Evolutionary conservation across 2,797 vertebrate species (phyloP).

Genomic region (Tachyglossus aculeatus): DNA sequence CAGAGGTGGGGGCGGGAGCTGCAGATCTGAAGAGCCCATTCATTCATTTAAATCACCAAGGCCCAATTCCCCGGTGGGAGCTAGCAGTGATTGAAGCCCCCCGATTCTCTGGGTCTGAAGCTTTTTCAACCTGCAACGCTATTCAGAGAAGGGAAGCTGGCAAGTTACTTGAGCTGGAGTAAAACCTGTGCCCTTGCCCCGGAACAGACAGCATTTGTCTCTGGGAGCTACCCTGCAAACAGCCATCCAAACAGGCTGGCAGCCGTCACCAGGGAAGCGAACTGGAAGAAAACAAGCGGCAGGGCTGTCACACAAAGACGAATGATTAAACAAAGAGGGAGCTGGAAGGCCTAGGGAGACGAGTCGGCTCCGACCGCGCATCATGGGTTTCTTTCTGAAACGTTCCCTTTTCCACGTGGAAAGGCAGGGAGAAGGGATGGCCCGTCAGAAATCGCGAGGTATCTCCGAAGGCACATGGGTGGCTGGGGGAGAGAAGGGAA

Average conservation of each 20-base stretch:
- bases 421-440: neutral
- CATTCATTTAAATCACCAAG: too few species aligned
- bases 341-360: neutral
- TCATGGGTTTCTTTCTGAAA: neutral
- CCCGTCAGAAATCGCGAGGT: neutral
- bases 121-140: neutral
- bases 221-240: neutral
- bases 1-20: neutral
- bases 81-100: fast-evolving
- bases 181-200: neutral
- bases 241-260: neutral
- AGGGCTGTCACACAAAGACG: neutral
- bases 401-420: neutral
- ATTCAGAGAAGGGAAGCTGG: neutral
- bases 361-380: neutral
- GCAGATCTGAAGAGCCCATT: too few species aligned
- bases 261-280: neutral
- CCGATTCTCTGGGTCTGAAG: neutral
- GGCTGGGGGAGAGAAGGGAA: neutral
- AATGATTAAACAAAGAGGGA: neutral
- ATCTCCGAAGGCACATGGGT: neutral
- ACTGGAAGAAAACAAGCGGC: neutral
- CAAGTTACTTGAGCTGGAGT: neutral
- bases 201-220: neutral
- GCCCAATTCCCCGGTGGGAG: neutral